Base-by-base conservation (phyloP, 2,113 vertebrate genomes). In the Synodontis membranacea region DNA sequence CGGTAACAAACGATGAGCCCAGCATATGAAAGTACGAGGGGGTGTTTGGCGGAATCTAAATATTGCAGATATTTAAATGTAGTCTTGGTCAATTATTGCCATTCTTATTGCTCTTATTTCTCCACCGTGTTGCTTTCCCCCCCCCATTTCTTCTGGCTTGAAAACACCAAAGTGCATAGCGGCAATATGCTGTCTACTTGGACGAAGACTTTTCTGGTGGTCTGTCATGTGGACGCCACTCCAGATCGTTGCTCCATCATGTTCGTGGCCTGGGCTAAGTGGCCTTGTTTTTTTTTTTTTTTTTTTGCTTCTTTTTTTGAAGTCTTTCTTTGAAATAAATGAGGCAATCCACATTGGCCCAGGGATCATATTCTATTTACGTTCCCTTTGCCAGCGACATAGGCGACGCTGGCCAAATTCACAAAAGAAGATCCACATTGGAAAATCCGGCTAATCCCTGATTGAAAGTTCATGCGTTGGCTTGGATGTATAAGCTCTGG, bases 391-490 rank as follows among this genome's bases (percentile, higher is more conserved):
- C 95, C 95, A 96, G 90, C 91, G 93, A 95, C 94, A 95, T 93
- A 94, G 94, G 93, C 94, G 91, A 94, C 88, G 94, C 94, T 93
- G 94, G 95, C 95, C 95, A 96, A 96, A 95, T 95, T 95, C 94
- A 95, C 95, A 95, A 95, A 96, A 95, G 95, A 96, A 95, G 95
- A 96, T 95, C 95, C 95, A 95, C 94, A 95, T 95, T 94, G 95
- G 94, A 96, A 95, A 96, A 96, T 95, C 95, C 95, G 94, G 94
- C 95, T 96, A 95, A 96, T 96, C 95, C 95, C 94, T 94, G 95
- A 95, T 95, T 96, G 95, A 96, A 96, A 96, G 95, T 96, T 95
- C 95, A 95, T 95, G 95, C 95, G 92, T 95, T 96, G 95, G 95
- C 95, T 95, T 93, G 91, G 91, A 94, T 95, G 94, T 95, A 93